phyloP scores from a whole-genome alignment of 1,140 invertebrate species.

The Colletes latitarsis region DNA sequence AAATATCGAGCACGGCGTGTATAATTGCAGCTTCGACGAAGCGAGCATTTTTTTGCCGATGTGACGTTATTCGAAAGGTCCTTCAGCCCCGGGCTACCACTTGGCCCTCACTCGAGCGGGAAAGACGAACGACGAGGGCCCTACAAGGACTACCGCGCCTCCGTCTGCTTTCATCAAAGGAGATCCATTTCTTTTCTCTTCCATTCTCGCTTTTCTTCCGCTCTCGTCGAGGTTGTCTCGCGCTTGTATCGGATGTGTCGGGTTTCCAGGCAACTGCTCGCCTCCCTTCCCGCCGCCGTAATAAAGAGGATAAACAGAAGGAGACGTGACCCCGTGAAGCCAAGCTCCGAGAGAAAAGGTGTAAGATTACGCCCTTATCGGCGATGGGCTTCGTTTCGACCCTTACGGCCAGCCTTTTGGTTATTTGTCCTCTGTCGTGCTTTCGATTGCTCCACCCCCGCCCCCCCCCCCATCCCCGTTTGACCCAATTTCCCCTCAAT shows the following conservation, averaged over 20 bases:
- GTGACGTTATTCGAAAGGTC: constrained; percentile 65
- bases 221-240: constrained; percentile 30
- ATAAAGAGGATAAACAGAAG: constrained; percentile 71
- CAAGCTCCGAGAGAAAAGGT: constrained; percentile 62
- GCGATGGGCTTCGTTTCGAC: neutral
- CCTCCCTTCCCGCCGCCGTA: constrained; percentile 43
- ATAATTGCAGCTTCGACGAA: constrained; percentile 55
- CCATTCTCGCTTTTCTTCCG: neutral
- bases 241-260: constrained; percentile 56
- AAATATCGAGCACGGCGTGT: constrained; percentile 39
- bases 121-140: constrained; percentile 54
- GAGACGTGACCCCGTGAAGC: constrained; percentile 59
- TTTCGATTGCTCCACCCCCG: constrained; percentile 54
- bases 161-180: constrained; percentile 64
- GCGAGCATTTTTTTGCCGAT: constrained; percentile 56
- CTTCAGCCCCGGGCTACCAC: constrained; percentile 51
- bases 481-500: constrained; percentile 75
- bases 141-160: constrained; percentile 49
- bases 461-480: constrained; percentile 42
- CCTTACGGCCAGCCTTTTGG: constrained; percentile 21
- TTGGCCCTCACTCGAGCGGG: constrained; percentile 45
- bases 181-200: constrained; percentile 55
- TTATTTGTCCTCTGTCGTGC: constrained; percentile 71
- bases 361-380: constrained; percentile 73
- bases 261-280: constrained; percentile 60